phyloP scores from a whole-genome alignment of 2,888 invertebrate genomes.

The Ophonus ardosiacus region DNA sequence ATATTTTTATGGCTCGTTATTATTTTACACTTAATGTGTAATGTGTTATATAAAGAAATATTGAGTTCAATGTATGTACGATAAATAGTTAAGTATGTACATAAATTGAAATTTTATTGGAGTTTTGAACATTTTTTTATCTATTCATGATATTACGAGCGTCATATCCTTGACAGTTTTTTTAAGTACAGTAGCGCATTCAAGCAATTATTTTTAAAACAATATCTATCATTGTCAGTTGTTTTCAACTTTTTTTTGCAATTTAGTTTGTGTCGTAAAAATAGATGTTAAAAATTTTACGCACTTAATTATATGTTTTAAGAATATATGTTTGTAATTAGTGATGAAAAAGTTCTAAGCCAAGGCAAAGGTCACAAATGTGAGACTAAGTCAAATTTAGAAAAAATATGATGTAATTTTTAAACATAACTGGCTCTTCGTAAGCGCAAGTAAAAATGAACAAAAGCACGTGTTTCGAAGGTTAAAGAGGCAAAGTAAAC shows the following conservation, averaged over 20 bases:
- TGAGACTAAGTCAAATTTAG: constrained; percentile 22
- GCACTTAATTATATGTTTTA: neutral
- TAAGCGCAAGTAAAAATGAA: constrained; percentile 13
- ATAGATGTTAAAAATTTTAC: neutral
- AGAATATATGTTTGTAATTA: neutral
- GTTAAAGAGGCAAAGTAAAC: constrained; percentile 15
- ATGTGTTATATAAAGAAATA: neutral
- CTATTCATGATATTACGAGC: neutral
- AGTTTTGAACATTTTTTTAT: neutral
- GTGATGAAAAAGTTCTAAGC: constrained; percentile 23
- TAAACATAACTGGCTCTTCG: constrained; percentile 26
- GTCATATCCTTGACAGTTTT: neutral
- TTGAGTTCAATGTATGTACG: neutral
- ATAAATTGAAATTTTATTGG: neutral
- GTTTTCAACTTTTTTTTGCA: neutral
- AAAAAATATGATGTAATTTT: constrained; percentile 48
- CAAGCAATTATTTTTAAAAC: neutral
- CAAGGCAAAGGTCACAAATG: constrained; percentile 21
- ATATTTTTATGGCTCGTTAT: neutral
- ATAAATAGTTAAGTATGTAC: neutral
- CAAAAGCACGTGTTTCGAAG: constrained; percentile 32
- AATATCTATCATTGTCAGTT: neutral
- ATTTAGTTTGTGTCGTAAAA: neutral
- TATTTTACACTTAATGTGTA: neutral
- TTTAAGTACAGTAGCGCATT: neutral